These are phyloP conservation scores for Leucophenga maculata DNA, from an alignment of 2,888 invertebrate genomes.

Conservation along the genomic window DNA sequence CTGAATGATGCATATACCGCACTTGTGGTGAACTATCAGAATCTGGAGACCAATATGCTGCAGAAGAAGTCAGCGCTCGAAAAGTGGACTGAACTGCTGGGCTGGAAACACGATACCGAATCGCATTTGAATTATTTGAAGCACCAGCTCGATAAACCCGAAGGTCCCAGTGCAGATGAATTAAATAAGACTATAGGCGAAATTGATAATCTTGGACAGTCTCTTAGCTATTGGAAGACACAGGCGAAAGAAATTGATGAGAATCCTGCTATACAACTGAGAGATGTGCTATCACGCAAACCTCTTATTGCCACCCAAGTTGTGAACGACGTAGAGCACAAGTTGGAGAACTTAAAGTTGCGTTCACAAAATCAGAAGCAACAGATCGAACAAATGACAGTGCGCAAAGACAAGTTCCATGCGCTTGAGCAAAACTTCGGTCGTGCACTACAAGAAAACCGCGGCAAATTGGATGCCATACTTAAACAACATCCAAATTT, in stretches of 20 bases:
- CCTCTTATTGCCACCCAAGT: conserved; percentile 82
- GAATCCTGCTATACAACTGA: conserved; percentile 79
- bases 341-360: conserved; percentile 78
- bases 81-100: conserved; percentile 87
- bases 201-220: conserved; percentile 79
- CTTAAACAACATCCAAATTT: conserved; percentile 64
- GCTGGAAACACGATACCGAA: conserved; percentile 85
- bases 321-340: conserved; percentile 82
- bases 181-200: conserved; percentile 81
- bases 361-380: conserved; percentile 80
- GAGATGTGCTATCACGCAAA: conserved; percentile 80
- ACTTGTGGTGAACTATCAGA: conserved; percentile 84
- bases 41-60: conserved; percentile 81
- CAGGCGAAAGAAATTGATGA: conserved; percentile 80
- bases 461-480: conserved; percentile 63
- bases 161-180: conserved; percentile 81
- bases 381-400: conserved; percentile 80
- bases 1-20: conserved; percentile 84
- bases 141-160: conserved; percentile 82
- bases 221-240: conserved; percentile 81
- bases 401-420: conserved; percentile 85
- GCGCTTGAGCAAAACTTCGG: conserved; percentile 81
- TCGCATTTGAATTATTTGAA: conserved; percentile 86
- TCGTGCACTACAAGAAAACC: conserved; percentile 75
- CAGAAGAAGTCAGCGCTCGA: conserved; percentile 83